Conservation (phyloP, 2,113 vertebrate species). For the Trinectes maculatus region DNA sequence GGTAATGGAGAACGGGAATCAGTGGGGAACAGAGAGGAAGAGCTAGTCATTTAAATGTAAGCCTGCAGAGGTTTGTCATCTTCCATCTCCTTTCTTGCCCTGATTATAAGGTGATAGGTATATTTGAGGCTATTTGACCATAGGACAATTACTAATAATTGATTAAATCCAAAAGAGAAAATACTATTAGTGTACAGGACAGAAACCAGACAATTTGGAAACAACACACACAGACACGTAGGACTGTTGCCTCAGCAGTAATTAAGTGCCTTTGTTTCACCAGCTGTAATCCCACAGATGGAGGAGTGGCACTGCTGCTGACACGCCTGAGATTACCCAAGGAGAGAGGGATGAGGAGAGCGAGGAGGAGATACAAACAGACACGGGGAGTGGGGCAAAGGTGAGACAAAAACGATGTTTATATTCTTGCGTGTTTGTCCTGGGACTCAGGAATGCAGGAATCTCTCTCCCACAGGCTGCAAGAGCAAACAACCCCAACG, state of each 20-base stretch:
- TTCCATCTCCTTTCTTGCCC: background rate
- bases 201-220: slow-evolving; percentile 26
- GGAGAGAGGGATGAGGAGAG: slow-evolving; percentile 36
- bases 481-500: slow-evolving; percentile 42
- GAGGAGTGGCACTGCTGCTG: slow-evolving; percentile 61
- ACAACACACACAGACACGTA: slow-evolving; percentile 16
- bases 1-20: slow-evolving; percentile 64
- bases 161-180: slow-evolving; percentile 34
- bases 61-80: background rate
- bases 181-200: slow-evolving; percentile 1
- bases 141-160: slow-evolving; percentile 12
- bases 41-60: slow-evolving; percentile 28
- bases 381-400: slow-evolving; percentile 27
- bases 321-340: slow-evolving; percentile 67
- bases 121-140: background rate
- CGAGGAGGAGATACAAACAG: background rate
- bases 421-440: slow-evolving; percentile 8
- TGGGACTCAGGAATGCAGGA: slow-evolving; percentile 10
- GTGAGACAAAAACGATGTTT: slow-evolving; percentile 19
- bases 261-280: slow-evolving; percentile 75
- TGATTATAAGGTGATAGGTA: slow-evolving; percentile 12
- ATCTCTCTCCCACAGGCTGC: slow-evolving; percentile 10
- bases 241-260: slow-evolving; percentile 64
- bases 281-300: slow-evolving; percentile 75
- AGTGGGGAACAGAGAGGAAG: slow-evolving; percentile 22